Base-by-base conservation (phyloP, 2,888 invertebrate genomes). In the Druceiella hillmani region DNA sequence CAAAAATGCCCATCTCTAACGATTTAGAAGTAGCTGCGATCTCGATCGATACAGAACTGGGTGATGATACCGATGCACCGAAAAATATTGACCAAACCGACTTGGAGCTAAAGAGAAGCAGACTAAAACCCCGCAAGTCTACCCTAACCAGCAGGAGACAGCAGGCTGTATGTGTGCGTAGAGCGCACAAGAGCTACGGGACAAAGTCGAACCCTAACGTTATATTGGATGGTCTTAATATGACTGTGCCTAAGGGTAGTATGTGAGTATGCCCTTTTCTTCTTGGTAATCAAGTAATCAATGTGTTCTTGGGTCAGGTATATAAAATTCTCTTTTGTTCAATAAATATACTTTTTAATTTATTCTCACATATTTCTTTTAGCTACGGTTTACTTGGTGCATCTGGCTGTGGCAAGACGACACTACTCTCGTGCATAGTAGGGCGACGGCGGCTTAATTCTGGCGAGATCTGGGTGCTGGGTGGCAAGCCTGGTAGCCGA, bases 331-430 rank as follows among this genome's bases (percentile, higher is more conserved):
- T 20, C 6, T 20, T 20, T 20, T 7, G 6, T 6, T 20, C 22
- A 7, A 9, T 20, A 20, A 20, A 6, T 9, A 20, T 20, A 20
- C 9, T 20, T 20, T 20, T 20, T 20, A 20, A n/a, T n/a, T n/a
- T n/a, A n/a, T n/a, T n/a, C n/a, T n/a, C n/a, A n/a, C n/a, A n/a
- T n/a, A n/a, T n/a, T n/a, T n/a, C n/a, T n/a, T n/a, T n/a, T n/a
- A 91, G 90, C 54, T 92, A 92, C 56, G 91, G 91, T 45, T 75
- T 92, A 1, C 69, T 92, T 24, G 92, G 92, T 11, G 88, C 92
- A 0, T 90, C 90, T 50, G 92, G 92, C 1, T 92, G 92, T 58
- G 90, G 90, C 0, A 92, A 92, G 62, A 92, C 92, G 0, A 92
- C 92, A 1, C 66, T 93, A 4, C 73, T 93, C 1, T 81, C 87